These are phyloP conservation scores for Alloplasta piceator DNA, from an alignment of 2,888 invertebrate genomes.

Conservation along the genomic window DNA sequence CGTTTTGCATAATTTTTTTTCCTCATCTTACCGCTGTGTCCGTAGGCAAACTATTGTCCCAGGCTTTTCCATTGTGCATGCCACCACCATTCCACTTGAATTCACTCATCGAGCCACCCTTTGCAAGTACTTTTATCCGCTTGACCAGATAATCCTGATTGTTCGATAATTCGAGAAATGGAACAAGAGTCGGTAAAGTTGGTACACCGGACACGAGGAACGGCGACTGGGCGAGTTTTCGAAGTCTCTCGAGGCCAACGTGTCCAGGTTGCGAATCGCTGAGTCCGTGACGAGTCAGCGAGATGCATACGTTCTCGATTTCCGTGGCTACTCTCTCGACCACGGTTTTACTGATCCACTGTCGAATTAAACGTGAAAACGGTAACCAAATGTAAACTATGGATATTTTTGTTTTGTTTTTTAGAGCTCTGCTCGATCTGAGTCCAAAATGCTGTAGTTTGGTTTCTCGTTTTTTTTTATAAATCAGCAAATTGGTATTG, in stretches of 20 bases:
- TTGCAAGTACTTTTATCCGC: constrained; percentile 90
- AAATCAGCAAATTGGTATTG: too few relatives aligned
- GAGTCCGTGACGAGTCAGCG: constrained; percentile 88
- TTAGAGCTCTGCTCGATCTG: too few relatives aligned
- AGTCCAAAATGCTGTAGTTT: too few relatives aligned
- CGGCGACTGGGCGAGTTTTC: constrained; percentile 88
- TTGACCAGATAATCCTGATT: constrained; percentile 95
- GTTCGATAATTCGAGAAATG: constrained; percentile 91
- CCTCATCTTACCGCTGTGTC: constrained; percentile 89
- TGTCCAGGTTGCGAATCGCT: constrained; percentile 88
- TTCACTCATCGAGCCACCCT: constrained; percentile 94
- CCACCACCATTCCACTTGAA: constrained; percentile 95
- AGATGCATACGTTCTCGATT: constrained; percentile 89
- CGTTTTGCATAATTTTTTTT: constrained; percentile 15
- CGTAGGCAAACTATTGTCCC: constrained; percentile 93
- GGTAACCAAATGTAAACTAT: too few relatives aligned
- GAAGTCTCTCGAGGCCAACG: constrained; percentile 89
- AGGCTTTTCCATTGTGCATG: constrained; percentile 88
- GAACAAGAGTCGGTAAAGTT: constrained; percentile 87
- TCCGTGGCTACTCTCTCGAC: constrained; percentile 90
- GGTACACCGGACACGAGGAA: constrained; percentile 85
- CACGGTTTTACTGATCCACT: constrained; percentile 95
- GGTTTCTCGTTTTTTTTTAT: too few relatives aligned
- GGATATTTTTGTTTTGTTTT: too few relatives aligned
- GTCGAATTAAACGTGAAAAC: constrained; percentile 63